These are phyloP conservation scores for Sitta europaea DNA, from an alignment of 2,113 vertebrate species.

Conservation along the genomic window DNA sequence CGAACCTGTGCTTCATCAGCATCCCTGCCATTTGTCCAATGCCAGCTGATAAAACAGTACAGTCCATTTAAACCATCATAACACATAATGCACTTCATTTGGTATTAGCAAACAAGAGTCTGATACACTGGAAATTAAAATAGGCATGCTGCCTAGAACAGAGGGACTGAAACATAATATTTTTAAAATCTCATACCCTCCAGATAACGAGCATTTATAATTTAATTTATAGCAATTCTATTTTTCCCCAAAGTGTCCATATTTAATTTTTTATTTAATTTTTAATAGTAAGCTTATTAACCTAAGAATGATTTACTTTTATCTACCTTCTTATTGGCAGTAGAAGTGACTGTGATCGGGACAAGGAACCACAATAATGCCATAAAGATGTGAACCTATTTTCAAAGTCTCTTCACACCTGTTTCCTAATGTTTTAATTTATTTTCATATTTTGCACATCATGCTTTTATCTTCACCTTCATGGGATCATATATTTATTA, in stretches of 20 bases:
- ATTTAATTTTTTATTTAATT: not conserved
- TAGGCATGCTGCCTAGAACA: not conserved
- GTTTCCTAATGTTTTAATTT: not conserved
- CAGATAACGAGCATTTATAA: not conserved
- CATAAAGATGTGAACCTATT: not conserved
- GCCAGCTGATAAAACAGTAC: slow-evolving; percentile 22
- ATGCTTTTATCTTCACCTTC: not conserved
- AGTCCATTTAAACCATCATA: slow-evolving; percentile 25
- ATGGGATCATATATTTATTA: not conserved
- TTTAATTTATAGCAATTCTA: not conserved
- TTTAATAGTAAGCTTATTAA: slow-evolving; percentile 22
- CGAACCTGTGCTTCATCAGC: not conserved
- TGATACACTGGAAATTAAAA: slow-evolving; percentile 10
- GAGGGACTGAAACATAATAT: not conserved
- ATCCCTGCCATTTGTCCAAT: slow-evolving; percentile 14
- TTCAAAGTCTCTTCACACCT: not conserved
- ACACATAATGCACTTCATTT: not conserved
- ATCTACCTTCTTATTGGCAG: not conserved
- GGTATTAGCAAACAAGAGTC: not conserved
- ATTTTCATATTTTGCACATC: not conserved
- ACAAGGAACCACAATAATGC: not conserved
- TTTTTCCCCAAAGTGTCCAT: not conserved
- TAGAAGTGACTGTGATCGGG: not conserved
- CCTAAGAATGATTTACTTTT: not conserved
- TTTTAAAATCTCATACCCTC: not conserved